Evolutionary conservation across 2,797 vertebrate species (phyloP).

Genomic region (Malurus splendens): DNA sequence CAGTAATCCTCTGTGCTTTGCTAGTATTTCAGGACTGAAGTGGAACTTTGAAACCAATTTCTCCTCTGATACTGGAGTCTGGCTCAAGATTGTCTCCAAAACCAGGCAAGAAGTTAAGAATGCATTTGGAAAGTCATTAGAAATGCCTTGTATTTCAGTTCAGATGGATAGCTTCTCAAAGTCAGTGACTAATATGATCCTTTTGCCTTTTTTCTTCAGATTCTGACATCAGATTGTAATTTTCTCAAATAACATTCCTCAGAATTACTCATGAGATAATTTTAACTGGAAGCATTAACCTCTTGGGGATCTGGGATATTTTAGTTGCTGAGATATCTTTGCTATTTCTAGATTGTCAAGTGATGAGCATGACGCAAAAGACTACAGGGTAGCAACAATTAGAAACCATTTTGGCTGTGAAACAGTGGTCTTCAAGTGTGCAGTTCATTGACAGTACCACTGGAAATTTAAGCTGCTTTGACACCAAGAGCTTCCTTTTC

Average conservation of each 20-base stretch:
- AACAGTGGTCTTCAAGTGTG: neutral
- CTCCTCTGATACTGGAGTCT: neutral
- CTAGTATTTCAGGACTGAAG: neutral
- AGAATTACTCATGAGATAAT: constrained; percentile 1
- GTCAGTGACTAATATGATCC: neutral
- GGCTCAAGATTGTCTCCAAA: neutral
- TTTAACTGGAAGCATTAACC: neutral
- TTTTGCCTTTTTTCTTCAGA: neutral
- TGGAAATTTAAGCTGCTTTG: neutral
- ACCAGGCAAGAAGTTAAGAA: neutral
- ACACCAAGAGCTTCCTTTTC: neutral
- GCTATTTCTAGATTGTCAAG: neutral
- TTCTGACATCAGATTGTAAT: neutral
- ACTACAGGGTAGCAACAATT: neutral
- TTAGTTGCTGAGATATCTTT: neutral
- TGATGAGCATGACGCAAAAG: neutral
- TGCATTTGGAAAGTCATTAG: accelerated
- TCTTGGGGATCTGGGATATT: neutral
- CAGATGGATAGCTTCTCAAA: neutral
- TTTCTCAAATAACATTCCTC: neutral
- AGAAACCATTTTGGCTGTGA: neutral
- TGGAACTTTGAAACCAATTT: neutral
- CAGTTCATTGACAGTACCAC: neutral
- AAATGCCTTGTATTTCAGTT: neutral
- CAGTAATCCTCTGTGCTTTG: neutral